Conservation (phyloP, 2,888 invertebrate species). For the Pediacus dermestoides region DNA sequence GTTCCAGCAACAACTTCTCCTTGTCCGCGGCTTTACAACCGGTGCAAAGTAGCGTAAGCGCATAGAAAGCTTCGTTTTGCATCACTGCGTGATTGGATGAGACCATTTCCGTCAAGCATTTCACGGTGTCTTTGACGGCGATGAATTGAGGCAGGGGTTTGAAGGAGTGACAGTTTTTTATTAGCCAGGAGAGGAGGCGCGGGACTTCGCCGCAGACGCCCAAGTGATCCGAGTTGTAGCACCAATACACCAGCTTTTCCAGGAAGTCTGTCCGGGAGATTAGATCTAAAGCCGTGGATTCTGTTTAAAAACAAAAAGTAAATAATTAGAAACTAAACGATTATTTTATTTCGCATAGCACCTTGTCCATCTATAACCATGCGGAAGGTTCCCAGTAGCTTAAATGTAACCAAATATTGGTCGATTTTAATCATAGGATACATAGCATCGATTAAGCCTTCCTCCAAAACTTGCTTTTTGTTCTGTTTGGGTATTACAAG, state of each 20-base stretch:
- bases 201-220: conserved; percentile 82
- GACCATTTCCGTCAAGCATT: conserved; percentile 77
- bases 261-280: conserved; percentile 62
- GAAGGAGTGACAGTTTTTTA: conserved; percentile 62
- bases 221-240: conserved; percentile 71
- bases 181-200: conserved; percentile 73
- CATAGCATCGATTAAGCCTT: conserved; percentile 69
- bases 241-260: conserved; percentile 69
- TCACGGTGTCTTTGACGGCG: conserved; percentile 65
- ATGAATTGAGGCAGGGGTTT: conserved; percentile 46
- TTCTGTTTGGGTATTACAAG: conserved; percentile 70
- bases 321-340: conserved; percentile 2
- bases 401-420: conserved; percentile 80
- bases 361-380: conserved; percentile 85
- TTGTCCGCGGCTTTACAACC: conserved; percentile 26
- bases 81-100: conserved; percentile 80
- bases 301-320: conserved; percentile 45
- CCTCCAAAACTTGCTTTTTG: conserved; percentile 68
- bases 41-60: conserved; percentile 61
- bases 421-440: conserved; percentile 65
- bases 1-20: conserved; percentile 18
- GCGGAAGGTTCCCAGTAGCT: conserved; percentile 77
- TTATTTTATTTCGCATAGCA: too few species aligned
- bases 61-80: conserved; percentile 79
- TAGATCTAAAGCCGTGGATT: conserved; percentile 66